A percentile compares a stretch with the other conserved stretches of the same genome.
Conservation (phyloP, 2,113 vertebrate genomes). For the Alethe castanea region DNA sequence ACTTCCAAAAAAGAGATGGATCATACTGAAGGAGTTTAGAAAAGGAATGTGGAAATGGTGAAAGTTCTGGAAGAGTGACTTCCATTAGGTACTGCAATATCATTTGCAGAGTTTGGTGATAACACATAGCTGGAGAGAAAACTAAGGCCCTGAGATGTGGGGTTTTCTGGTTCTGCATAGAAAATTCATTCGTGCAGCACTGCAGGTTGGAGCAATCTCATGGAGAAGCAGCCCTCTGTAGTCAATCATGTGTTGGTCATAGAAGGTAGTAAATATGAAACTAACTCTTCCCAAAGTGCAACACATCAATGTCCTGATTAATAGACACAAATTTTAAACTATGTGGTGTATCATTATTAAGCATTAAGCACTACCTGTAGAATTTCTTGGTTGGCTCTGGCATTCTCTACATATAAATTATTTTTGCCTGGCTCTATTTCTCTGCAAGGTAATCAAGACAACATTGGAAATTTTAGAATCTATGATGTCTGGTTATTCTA, state of each 20-base stretch:
- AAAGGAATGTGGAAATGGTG: not conserved
- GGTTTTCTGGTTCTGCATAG: not conserved
- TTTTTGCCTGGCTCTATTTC: not conserved
- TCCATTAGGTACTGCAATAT: not conserved
- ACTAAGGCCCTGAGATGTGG: not conserved
- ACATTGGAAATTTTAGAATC: not conserved
- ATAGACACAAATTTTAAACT: not conserved
- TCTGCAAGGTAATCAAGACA: not conserved
- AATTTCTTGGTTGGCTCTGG: not conserved
- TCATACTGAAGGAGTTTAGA: not conserved
- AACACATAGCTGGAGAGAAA: not conserved
- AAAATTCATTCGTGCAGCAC: not conserved
- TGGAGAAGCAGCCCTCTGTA: not conserved
- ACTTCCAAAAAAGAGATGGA: not conserved
- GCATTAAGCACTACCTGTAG: not conserved
- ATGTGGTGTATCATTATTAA: not conserved
- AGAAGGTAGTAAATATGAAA: not conserved
- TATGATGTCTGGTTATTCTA: not conserved
- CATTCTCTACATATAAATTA: not conserved
- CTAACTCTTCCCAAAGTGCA: not conserved
- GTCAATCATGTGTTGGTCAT: not conserved
- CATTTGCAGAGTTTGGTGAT: not conserved
- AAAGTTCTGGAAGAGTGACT: not conserved
- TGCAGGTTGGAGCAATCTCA: fast-evolving
- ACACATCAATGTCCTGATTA: not conserved